Evolutionary conservation across 2,797 vertebrate genomes (phyloP).

Genomic region (Natrix natrix): DNA sequence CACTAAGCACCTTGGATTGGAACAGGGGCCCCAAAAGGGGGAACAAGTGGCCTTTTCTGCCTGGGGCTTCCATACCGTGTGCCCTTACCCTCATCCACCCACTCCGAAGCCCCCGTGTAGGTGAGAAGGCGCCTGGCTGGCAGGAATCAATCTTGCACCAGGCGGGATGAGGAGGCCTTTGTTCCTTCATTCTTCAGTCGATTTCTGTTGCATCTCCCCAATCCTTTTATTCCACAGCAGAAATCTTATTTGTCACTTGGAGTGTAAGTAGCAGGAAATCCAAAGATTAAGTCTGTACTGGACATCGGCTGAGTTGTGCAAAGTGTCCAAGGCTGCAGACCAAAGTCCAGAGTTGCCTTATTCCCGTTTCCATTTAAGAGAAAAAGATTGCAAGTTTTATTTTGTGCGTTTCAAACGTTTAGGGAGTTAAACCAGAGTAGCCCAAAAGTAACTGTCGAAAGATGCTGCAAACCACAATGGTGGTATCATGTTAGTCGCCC

Average conservation of each 20-base stretch:
- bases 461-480: too few species aligned
- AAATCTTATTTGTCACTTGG: neutral
- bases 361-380: neutral
- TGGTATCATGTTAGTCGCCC: accelerated
- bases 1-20: neutral
- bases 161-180: accelerated
- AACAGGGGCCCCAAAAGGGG: neutral
- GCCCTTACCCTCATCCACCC: neutral
- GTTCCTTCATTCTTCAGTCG: neutral
- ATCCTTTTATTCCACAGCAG: neutral
- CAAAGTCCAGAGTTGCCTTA: neutral
- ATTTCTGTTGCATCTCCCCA: slow-evolving; percentile 32
- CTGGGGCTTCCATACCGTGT: neutral
- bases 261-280: neutral
- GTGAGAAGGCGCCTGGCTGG: neutral
- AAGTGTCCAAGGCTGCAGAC: neutral
- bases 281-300: neutral
- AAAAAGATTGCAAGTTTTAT: neutral
- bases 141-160: neutral
- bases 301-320: neutral
- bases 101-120: neutral
- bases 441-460: neutral
- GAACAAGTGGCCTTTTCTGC: neutral
- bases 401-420: neutral
- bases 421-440: neutral